Base-by-base conservation (phyloP, 2,888 invertebrate species). In the Saturnia japonica region DNA sequence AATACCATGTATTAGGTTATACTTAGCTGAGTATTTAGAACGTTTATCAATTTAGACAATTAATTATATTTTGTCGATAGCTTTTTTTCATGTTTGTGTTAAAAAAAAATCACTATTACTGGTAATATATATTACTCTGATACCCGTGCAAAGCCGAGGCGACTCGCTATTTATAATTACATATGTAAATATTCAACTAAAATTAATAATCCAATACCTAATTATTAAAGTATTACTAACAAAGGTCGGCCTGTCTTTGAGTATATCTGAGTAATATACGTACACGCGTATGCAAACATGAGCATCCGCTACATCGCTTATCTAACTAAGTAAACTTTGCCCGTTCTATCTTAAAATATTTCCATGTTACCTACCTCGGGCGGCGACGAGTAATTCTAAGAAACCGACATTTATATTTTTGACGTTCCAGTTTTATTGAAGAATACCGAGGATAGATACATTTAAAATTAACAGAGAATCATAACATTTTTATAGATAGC, bases 341-440 rank as follows among this genome's bases (percentile, higher is more conserved):
- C 79, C 83, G 85, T 74, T 81, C 77, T 91, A 92, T 91, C 91
- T 91, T 81, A 86, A 87, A 91, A 91, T 91, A 92, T 91, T 91
- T 91, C 90, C 91, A 91, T 89, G 88, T 60, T n/a, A 60, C 12
- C 28, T 81, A 84, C 82, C 78, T 75, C 79, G 81, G 81, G 77
- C 82, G 82, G 80, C 79, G 82, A 79, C 76, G 82, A 84, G 82
- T 83, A 85, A 80, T 91, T 91, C 91, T 85, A 71, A 85, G 91
- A 79, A 79, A 78, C 76, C 71, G 72, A 67, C 72, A 76, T 76
- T 72, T 75, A 79, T 76, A 75, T 74, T 71, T 72, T 62, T 70
- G 60, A 67, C 62, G 57, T 69, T 45, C 64, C 9, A 64, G 64
- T 64, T 47, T 47, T 34, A 68, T 54, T 68, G 43, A 19, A 68